A percentile compares a stretch with the other conserved stretches of the same genome.
Conservation (phyloP, 2,113 vertebrate genomes). For the Nannobrachium achirus region DNA sequence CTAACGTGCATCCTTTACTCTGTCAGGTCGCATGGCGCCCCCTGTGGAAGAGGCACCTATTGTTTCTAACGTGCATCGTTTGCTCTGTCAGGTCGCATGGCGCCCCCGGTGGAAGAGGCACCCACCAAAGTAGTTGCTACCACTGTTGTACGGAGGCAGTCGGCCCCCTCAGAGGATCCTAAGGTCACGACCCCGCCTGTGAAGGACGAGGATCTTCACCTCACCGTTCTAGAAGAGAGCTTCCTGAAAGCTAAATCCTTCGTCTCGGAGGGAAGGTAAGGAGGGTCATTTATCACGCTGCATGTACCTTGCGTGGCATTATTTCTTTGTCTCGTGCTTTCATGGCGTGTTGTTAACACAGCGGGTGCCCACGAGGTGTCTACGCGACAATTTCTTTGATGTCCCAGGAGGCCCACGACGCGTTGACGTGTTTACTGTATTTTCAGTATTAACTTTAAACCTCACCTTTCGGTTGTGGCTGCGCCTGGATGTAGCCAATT, state of each 20-base stretch:
- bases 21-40: constrained; percentile 60
- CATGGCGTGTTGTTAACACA: too few relatives aligned
- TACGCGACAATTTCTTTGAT: too few relatives aligned
- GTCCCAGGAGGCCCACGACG: too few relatives aligned
- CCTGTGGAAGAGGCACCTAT: constrained; percentile 81
- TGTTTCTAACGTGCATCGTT: neutral
- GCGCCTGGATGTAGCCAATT: too few relatives aligned
- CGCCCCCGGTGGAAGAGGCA: constrained; percentile 85
- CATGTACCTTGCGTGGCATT: neutral
- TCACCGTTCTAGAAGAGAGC: constrained; percentile 89
- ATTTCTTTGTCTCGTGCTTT: neutral
- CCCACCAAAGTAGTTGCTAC: constrained; percentile 91
- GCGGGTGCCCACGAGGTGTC: too few relatives aligned
- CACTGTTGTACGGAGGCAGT: constrained; percentile 88
- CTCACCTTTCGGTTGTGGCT: too few relatives aligned
- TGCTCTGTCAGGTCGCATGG: neutral
- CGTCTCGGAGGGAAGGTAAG: constrained; percentile 68
- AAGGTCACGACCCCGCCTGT: constrained; percentile 77
- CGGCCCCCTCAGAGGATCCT: constrained; percentile 85
- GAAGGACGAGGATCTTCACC: constrained; percentile 83
- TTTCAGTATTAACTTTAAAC: too few relatives aligned
- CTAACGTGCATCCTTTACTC: neutral
- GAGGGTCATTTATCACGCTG: neutral
- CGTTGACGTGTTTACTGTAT: too few relatives aligned
- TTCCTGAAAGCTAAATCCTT: constrained; percentile 82